These are phyloP conservation scores for Lanius collurio DNA, from an alignment of 2,113 vertebrate genomes.

Conservation along the genomic window DNA sequence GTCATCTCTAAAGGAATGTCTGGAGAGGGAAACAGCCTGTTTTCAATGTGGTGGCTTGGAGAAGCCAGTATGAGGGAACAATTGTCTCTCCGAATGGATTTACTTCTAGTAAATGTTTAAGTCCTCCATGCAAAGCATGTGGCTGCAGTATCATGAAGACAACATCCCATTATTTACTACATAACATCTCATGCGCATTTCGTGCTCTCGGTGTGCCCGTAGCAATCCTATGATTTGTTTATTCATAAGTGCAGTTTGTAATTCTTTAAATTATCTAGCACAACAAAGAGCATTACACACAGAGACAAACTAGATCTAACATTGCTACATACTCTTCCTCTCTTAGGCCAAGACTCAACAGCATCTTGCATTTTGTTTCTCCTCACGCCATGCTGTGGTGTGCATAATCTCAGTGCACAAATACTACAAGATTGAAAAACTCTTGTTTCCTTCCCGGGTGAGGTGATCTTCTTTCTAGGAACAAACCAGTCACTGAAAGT, in stretches of 20 bases:
- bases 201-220: neutral
- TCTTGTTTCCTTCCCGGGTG: neutral
- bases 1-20: neutral
- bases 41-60: neutral
- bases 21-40: neutral
- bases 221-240: neutral
- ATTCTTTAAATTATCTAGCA: neutral
- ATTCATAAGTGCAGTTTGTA: neutral
- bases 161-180: neutral
- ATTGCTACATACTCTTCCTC: neutral
- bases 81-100: neutral
- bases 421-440: neutral
- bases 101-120: neutral
- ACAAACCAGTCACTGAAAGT: neutral
- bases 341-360: neutral
- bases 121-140: neutral
- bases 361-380: neutral
- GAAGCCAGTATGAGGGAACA: neutral
- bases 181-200: neutral
- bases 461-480: neutral
- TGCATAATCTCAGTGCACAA: neutral
- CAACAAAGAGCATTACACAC: neutral
- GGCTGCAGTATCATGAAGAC: fast-evolving
- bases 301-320: neutral
- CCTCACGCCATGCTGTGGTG: neutral